Evolutionary conservation across 2,888 invertebrate genomes (phyloP), one percentile per base, ranked within the genome.

Genomic region (Maniola hyperantus): DNA sequence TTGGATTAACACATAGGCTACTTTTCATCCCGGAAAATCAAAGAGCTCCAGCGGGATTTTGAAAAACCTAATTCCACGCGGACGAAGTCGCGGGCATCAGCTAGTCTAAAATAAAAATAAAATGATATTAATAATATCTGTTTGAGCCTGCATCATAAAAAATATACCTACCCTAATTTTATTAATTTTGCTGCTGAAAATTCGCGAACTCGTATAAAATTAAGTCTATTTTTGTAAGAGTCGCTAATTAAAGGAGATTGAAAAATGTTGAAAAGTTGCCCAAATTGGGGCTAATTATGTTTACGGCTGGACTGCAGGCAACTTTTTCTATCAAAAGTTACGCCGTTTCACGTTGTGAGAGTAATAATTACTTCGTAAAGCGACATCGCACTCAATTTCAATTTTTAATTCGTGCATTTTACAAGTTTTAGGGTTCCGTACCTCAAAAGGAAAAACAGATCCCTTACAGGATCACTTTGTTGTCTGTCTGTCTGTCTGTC

Each of bases 231-330:
- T 26, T n/a, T 73, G 76, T 76, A 75, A 72, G 72, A 74, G 74
- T 74, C 72, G 71, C 74, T 76, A 72, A 70, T 67, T 72, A 76
- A 77, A 76, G 72, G 74, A 64, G 67, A 67, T 71, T 66, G 74
- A 71, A 71, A 77, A 81, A 81, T 83, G 79, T 76, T 51, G 8
- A 82, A 85, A 87, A 87, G 79, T 83, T 85, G 71, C 73, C 71
- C 80, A 80, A 87, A 88, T 79, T 83, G 79, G 80, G 78, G 80
- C 81, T 89, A 88, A 89, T 89, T 87, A 83, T 88, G 85, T 89
- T 90, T 88, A 89, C 84, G 87, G 83, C 78, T 78, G 48, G 60
- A 75, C 74, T 74, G n/a, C n/a, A n/a, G 73, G 66, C 74, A 91
- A 90, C 89, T 90, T 91, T 90, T 91, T 89, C 68, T 65, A 71